Evolutionary conservation across 2,113 vertebrate species (phyloP), one percentile per base, ranked within the genome.

Genomic region (Colaptes auratus): DNA sequence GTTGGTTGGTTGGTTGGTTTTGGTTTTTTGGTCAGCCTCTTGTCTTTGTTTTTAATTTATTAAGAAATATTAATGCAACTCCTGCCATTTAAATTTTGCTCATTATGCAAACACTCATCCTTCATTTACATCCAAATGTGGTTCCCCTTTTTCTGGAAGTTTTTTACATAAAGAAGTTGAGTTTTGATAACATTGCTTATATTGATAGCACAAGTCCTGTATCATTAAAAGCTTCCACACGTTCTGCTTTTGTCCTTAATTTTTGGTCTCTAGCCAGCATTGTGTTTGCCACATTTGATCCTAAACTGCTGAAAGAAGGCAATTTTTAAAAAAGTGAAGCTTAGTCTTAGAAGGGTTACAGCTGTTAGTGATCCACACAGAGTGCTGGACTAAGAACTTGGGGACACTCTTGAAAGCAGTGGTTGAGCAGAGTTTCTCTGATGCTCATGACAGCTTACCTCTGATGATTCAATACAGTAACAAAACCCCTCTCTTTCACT

Each of bases 51-150:
- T 86, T 77, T 2, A 24, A 64, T 93, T 78, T n/a, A 24, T 11
- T n/a, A 73, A 80, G 55, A 90, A 92, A 75, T 30, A 64, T 53
- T 66, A 88, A 86, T 65, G 19, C 7, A 88, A 89, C 82, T 89
- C 76, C 44, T 83, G 73, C 24, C 48, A 75, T 93, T 86, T 67
- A 84, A 74, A 30, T 85, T 89, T 35, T 88, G 33, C 46, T 88
- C 59, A 52, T 74, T 90, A 53, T 90, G 56, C 50, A 95, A 77
- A n/a, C 23, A 78, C 7, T 86, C 52, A 72, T 78, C n/a, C 55
- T 20, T 78, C 30, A 83, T 88, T 83, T 94, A 59, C 50, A 91
- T 59, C 58, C 58, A 91, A 90, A 95, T 90, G 72, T 95, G 39
- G 73, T 82, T 91, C 16, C 36, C 4, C 5, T 83, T 77, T 81